Evolutionary conservation across 2,797 vertebrate species (phyloP), one percentile per base, ranked within the genome.

Genomic region (Sebastes kiyomatsui): DNA sequence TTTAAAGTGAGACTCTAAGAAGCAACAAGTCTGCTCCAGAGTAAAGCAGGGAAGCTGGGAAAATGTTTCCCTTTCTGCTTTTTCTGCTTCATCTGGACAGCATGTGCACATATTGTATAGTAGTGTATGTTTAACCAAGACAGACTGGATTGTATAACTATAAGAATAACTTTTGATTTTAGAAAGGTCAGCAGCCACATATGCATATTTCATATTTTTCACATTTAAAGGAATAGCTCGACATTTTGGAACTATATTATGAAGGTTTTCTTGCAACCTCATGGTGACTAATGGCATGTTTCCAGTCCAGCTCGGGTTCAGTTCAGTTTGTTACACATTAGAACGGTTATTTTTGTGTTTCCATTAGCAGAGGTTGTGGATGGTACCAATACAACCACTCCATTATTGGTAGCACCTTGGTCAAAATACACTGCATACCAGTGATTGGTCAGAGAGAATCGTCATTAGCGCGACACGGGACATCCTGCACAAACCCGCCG

Each of bases 1-100:
- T 80, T 78, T 66, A 56, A 71, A 69, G 20, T 5, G 28, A 72
- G 23, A 75, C 46, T 74, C 54, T 23, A 14, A 74, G 73, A 71
- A 23, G 54, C 55, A 81, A 70, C 55, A 8, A 10, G 56, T 67
- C 20, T 60, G 3, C 27, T 80, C 13, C 5, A 14, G 22, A 72
- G 25, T 71, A 30, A 49, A 69, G 54, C 68, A 33, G 18, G 32
- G 7, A 38, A n/a, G 54, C 66, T 54, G 65, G 49, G 42, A 61
- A 62, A 72, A 33, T 42, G 54, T 69, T 79, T 55, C 33, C 7
- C 16, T n/a, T 74, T 56, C 32, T 77, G 64, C 25, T 27, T 61
- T 58, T 64, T 64, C 18, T 71, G 33, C 60, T 74, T 61, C 22
- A 75, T 71, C 67, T 38, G 52, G 18, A 72, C 25, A 18, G 3